Conservation (phyloP, 2,888 invertebrate genomes). For the Galerucella calmariensis region DNA sequence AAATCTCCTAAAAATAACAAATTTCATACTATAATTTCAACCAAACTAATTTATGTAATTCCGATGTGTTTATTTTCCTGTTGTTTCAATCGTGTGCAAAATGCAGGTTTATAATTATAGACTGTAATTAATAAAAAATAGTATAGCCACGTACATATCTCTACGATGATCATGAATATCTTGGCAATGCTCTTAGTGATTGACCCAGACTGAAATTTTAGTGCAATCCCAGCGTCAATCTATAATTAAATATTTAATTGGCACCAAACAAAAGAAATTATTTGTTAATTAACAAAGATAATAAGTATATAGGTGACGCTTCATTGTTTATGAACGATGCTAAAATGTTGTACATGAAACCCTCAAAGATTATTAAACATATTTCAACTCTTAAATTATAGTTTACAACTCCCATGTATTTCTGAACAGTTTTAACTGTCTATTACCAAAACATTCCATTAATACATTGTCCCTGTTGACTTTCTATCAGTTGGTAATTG, state of each 20-base stretch:
- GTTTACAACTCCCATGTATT: no score
- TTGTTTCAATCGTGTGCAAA: constrained; percentile 5
- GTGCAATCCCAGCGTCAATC: constrained; percentile 52
- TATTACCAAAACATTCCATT: no score
- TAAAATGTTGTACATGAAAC: no score
- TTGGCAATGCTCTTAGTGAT: constrained; percentile 55
- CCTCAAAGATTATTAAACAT: no score
- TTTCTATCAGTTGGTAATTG: no score
- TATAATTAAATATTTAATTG: constrained; percentile 58
- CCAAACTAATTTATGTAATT: background rate
- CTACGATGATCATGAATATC: constrained; percentile 53
- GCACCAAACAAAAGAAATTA: constrained; percentile 52
- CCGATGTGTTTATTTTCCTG: background rate
- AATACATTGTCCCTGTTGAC: no score
- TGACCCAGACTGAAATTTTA: constrained; percentile 53
- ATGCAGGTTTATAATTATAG: constrained; percentile 43
- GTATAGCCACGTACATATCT: constrained; percentile 45
- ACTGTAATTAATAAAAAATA: constrained; percentile 40
- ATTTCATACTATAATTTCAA: background rate
- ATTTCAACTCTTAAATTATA: no score
- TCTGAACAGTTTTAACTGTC: no score
- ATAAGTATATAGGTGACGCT: background rate
- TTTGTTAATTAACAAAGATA: constrained; percentile 19
- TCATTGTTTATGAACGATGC: no score
- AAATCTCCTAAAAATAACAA: background rate